phyloP scores from a whole-genome alignment of 2,113 vertebrate species.

The Osmerus mordax region DNA sequence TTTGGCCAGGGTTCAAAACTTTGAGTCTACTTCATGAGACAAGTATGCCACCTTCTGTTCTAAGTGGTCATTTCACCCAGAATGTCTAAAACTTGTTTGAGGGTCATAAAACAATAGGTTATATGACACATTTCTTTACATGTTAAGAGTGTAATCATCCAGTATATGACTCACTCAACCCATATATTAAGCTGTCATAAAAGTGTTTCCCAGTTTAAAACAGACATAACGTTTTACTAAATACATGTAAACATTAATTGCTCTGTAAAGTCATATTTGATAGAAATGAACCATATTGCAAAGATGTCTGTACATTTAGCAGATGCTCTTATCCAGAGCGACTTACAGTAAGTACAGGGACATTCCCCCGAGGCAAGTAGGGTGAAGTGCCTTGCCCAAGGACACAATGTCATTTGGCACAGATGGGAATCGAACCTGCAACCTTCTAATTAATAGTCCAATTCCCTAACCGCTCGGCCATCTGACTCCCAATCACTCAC shows the following conservation, averaged over 20 bases:
- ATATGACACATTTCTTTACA: not conserved
- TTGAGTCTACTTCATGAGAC: slow-evolving; percentile 44
- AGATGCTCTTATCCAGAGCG: too few species aligned
- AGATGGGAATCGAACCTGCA: too few species aligned
- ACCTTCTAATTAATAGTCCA: too few species aligned
- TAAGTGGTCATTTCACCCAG: not conserved
- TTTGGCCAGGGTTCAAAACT: slow-evolving; percentile 39
- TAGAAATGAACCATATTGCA: too few species aligned
- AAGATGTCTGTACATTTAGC: too few species aligned
- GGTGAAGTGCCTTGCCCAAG: not conserved
- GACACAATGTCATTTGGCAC: too few species aligned
- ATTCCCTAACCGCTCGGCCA: too few species aligned
- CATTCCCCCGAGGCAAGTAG: not conserved
- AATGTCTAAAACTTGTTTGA: not conserved
- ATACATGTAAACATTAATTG: too few species aligned
- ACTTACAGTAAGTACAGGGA: too few species aligned
- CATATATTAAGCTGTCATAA: not conserved
- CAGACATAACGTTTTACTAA: not conserved
- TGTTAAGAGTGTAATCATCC: not conserved
- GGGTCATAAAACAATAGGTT: not conserved
- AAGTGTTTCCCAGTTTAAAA: not conserved
- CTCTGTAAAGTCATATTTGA: too few species aligned
- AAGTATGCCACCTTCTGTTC: slow-evolving; percentile 67
- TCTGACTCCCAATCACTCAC: too few species aligned
- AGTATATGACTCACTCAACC: not conserved